These are phyloP conservation scores for Caradrina clavipalpis DNA, from an alignment of 2,888 invertebrate species.

Conservation along the genomic window DNA sequence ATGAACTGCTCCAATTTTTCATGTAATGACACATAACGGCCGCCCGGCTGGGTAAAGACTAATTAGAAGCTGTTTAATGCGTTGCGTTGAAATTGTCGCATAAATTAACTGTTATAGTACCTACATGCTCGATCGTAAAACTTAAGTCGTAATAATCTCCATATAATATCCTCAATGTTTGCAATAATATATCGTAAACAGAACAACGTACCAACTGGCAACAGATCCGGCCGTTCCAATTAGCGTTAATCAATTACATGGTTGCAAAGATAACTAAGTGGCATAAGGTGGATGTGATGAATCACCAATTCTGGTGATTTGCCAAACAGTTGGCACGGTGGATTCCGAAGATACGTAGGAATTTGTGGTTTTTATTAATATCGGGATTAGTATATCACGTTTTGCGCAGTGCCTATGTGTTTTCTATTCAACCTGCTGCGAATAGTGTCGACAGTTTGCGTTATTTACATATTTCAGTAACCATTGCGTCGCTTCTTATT, in stretches of 20 bases:
- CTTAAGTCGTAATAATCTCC: conserved; percentile 34
- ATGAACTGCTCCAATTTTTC: conserved; percentile 32
- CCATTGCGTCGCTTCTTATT: conserved; percentile 35
- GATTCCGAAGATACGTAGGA: conserved; percentile 69
- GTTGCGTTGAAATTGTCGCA: conserved; percentile 41
- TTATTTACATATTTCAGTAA: conserved; percentile 45
- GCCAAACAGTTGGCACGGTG: conserved; percentile 73
- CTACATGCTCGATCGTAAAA: conserved; percentile 37
- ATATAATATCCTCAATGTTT: conserved; percentile 31
- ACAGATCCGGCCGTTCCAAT: conserved; percentile 70
- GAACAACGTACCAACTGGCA: conserved; percentile 68
- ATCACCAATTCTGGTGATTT: conserved; percentile 76
- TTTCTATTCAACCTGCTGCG: conserved; percentile 51
- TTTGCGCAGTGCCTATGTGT: conserved; percentile 64
- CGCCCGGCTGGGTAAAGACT: conserved; percentile 29
- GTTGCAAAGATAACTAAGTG: conserved; percentile 68
- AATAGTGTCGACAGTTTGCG: conserved; percentile 54
- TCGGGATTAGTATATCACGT: conserved; percentile 53
- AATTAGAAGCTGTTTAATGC: conserved; percentile 50
- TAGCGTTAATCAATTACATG: conserved; percentile 79
- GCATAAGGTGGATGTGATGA: conserved; percentile 65
- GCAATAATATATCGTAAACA: conserved; percentile 53
- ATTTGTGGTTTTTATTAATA: conserved; percentile 73
- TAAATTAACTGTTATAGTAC: conserved; percentile 45
- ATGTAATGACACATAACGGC: conserved; percentile 30